Base-by-base conservation (phyloP, 2,113 vertebrate species). In the Malurus elegans region DNA sequence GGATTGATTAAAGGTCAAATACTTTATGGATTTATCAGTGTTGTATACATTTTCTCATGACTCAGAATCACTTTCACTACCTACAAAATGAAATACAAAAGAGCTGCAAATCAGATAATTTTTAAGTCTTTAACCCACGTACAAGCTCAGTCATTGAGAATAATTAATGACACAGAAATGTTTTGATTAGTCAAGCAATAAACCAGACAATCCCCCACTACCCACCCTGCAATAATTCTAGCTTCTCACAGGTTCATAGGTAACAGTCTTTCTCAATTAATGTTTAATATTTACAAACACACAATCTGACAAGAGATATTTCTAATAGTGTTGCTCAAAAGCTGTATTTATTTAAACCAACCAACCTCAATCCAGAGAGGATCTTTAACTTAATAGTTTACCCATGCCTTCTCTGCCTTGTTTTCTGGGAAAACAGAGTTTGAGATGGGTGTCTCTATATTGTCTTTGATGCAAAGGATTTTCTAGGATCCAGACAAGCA, bases 1-100 rank as follows among this genome's bases (percentile, higher is more conserved):
- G 97, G 96, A 97, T 97, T 98, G 97, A 98, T 98, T 98, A 98
- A 98, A 98, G 97, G 97, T 98, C 97, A 98, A 97, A 98, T 98
- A 97, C 96, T 98, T 98, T 96, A 97, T 97, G 96, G 96, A 98
- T 98, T 97, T 98, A 98, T 98, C 97, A 98, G 96, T 76, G 66
- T 90, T 97, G 93, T 94, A 93, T 97, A 96, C 80, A 95, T 97
- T 97, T 97, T 98, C 95, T 93, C 25, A 29, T 96, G 97, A 94
- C 95, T 94, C 54, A 73, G 85, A 87, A 94, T 95, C 93, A 82
- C 93, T 96, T 96, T 91, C 94, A 72, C 74, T 97, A 91, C 70
- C 64, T 92, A 75, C 48, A 92, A 93, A 85, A 89, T 84, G 53
- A 88, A 96, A 44, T 76, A 84, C 74, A 84, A 96, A 93, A 96